Evolutionary conservation across 2,888 invertebrate genomes (phyloP).

Genomic region (Tholera decimalis): DNA sequence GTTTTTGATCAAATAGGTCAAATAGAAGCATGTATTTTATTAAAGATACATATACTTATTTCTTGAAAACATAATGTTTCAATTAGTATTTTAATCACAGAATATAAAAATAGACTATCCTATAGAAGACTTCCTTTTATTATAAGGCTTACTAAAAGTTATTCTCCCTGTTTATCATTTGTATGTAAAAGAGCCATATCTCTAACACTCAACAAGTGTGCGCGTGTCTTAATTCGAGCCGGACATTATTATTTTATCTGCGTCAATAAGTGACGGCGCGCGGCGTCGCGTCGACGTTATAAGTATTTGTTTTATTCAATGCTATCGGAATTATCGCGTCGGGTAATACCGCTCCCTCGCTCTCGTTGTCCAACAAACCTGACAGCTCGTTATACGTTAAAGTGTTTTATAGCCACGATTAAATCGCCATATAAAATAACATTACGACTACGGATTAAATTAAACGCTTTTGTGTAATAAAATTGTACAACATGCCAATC

Average conservation of each 20-base stretch:
- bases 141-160: constrained; percentile 7
- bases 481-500: constrained; percentile 67
- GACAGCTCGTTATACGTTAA: constrained; percentile 50
- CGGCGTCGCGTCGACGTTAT: constrained; percentile 36
- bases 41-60: too few relatives aligned
- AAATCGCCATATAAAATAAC: constrained; percentile 72
- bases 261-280: constrained; percentile 62
- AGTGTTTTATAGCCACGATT: constrained; percentile 68
- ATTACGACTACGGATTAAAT: constrained; percentile 72
- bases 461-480: constrained; percentile 73
- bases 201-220: constrained; percentile 48
- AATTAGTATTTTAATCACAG: too few relatives aligned
- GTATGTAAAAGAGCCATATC: constrained; percentile 27
- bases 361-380: constrained; percentile 55
- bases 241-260: constrained; percentile 64
- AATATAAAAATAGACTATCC: neutral
- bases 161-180: constrained; percentile 13
- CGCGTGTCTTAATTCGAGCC: constrained; percentile 44
- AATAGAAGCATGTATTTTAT: too few relatives aligned
- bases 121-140: neutral
- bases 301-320: constrained; percentile 72
- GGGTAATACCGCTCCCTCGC: constrained; percentile 57
- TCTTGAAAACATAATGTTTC: neutral
- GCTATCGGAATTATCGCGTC: constrained; percentile 65
- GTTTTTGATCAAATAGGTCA: neutral